phyloP scores from a whole-genome alignment of 2,888 invertebrate genomes.

The Ethmia dodecea region DNA sequence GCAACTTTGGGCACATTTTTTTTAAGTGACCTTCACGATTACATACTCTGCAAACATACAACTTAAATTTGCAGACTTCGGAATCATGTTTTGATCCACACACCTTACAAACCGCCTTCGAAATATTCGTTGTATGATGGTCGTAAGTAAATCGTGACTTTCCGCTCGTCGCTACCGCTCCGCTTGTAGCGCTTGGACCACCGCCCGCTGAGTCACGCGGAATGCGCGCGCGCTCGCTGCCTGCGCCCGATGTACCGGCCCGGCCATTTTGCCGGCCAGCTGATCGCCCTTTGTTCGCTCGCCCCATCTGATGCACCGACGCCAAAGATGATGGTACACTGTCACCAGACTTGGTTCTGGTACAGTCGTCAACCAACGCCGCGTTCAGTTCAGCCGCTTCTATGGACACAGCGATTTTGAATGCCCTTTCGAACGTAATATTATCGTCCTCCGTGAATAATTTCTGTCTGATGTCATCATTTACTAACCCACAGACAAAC shows the following conservation, averaged over 20 bases:
- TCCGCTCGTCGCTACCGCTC: not conserved
- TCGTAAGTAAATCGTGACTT: not conserved
- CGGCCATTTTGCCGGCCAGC: not conserved
- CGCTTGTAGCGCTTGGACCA: not conserved
- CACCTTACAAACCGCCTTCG: no score
- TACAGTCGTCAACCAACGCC: no score
- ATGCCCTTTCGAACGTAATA: constrained; percentile 8
- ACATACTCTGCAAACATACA: constrained; percentile 12
- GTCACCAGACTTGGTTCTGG: constrained; percentile 1
- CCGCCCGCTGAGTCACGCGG: not conserved
- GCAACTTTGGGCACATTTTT: constrained; percentile 7
- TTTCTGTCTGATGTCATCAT: constrained; percentile 17
- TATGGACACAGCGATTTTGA: constrained; percentile 11
- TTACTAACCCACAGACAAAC: constrained; percentile 16
- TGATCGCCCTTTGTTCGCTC: not conserved
- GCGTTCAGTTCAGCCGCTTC: constrained; percentile 18
- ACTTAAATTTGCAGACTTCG: constrained; percentile 4
- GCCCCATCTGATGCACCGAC: not conserved
- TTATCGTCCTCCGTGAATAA: constrained; percentile 20
- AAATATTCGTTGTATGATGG: no score
- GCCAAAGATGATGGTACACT: not conserved
- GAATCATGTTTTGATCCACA: constrained; percentile 11
- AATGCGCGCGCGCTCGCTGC: not conserved
- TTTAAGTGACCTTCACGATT: constrained; percentile 5
- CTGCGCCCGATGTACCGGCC: not conserved